Evolutionary conservation across 1,140 invertebrate species (phyloP).

Genomic region (Drosophila athabasca): DNA sequence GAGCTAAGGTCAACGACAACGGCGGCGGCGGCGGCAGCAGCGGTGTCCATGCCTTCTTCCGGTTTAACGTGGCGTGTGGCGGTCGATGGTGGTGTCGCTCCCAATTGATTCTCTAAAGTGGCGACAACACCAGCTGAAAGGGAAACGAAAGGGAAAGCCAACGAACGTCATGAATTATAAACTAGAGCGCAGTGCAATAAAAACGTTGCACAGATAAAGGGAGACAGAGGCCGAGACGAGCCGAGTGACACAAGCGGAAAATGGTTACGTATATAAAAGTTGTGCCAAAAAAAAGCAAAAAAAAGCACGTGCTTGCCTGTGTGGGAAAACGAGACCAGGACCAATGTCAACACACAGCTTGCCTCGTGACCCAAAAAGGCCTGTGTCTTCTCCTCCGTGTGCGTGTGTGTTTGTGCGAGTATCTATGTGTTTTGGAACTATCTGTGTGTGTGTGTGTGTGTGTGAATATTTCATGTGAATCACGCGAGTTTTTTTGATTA

Average conservation of each 20-base stretch:
- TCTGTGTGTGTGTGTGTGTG: conserved; percentile 39
- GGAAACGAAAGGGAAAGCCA: conserved; percentile 60
- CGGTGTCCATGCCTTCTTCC: conserved; percentile 61
- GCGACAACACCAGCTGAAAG: conserved; percentile 62
- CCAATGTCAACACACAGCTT: conserved; percentile 74
- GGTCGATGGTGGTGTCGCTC: conserved; percentile 17
- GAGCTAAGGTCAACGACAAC: conserved; percentile 67
- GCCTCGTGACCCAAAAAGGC: conserved; percentile 75
- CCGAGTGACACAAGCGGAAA: conserved; percentile 10
- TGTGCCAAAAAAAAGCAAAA: conserved; percentile 8
- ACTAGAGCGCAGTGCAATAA: conserved; percentile 45
- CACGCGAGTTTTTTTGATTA: conserved; percentile 68
- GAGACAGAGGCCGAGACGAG: not conserved
- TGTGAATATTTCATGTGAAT: conserved; percentile 70
- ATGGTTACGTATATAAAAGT: conserved; percentile 53
- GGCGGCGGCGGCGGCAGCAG: conserved; percentile 70
- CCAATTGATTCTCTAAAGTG: conserved; percentile 40
- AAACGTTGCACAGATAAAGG: conserved; percentile 15
- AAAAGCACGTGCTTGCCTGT: conserved; percentile 73
- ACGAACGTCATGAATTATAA: conserved; percentile 60
- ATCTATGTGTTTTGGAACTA: conserved; percentile 13
- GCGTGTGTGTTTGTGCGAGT: conserved; percentile 9
- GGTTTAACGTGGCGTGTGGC: conserved; percentile 3
- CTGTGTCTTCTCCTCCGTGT: conserved; percentile 17
- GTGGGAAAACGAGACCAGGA: conserved; percentile 69